phyloP scores from a whole-genome alignment of 2,113 vertebrate species.

The Spea bombifrons region DNA sequence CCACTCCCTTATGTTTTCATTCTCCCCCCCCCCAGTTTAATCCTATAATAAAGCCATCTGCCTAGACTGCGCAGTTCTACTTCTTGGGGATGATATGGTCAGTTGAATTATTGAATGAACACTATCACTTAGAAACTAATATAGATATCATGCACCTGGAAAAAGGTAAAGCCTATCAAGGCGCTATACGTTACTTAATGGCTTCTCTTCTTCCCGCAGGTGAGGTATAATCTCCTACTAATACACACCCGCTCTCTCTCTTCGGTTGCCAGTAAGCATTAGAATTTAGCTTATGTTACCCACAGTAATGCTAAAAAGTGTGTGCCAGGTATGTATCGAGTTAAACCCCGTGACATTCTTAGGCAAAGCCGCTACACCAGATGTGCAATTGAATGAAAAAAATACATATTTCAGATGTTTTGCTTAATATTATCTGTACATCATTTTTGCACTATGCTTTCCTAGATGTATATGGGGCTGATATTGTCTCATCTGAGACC shows the following conservation, averaged over 20 bases:
- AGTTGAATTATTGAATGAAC: too few relatives aligned
- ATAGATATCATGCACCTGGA: conserved; percentile 35
- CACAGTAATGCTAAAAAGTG: conserved; percentile 1
- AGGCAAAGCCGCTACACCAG: not conserved
- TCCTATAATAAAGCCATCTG: too few relatives aligned
- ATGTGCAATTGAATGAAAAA: not conserved
- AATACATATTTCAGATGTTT: conserved; percentile 7
- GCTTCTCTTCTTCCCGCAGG: conserved; percentile 25
- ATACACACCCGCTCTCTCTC: conserved; percentile 16
- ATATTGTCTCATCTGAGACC: too few relatives aligned
- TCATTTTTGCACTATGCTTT: too few relatives aligned
- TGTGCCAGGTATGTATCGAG: not conserved
- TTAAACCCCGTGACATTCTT: not conserved
- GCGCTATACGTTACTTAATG: not conserved
- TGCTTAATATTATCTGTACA: not conserved
- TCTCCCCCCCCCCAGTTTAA: too few relatives aligned
- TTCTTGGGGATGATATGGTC: too few relatives aligned
- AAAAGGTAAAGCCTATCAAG: conserved; percentile 16
- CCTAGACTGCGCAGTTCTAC: too few relatives aligned
- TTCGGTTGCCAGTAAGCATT: conserved; percentile 24
- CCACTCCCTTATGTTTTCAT: too few relatives aligned
- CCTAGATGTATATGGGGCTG: too few relatives aligned
- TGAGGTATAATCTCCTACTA: conserved; percentile 30
- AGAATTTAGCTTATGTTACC: conserved; percentile 28
- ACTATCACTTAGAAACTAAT: too few relatives aligned